Conservation (phyloP, 2,888 invertebrate species). For the Pteria penguin region DNA sequence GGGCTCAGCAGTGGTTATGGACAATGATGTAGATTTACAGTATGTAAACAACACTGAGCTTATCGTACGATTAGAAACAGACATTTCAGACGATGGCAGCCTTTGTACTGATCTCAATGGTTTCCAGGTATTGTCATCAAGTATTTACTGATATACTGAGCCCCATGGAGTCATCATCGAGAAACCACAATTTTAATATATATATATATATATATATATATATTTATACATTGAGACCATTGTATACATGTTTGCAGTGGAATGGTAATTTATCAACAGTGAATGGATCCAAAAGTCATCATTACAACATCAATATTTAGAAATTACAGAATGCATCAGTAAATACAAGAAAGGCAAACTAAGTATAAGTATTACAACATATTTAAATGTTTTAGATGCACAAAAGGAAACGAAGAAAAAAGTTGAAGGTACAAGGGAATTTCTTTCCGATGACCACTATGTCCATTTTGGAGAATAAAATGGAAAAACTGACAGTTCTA, state of each 20-base stretch:
- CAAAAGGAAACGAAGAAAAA: conserved; percentile 88
- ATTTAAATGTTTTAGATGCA: conserved; percentile 88
- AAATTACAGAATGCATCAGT: no score
- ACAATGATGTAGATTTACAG: conserved; percentile 55
- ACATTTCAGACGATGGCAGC: conserved; percentile 84
- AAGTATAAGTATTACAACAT: no score
- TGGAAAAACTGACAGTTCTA: conserved; percentile 72
- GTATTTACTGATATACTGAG: no score
- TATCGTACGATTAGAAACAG: conserved; percentile 92
- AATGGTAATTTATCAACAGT: no score
- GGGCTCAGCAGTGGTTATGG: conserved; percentile 56
- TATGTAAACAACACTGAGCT: conserved; percentile 87
- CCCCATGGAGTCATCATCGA: no score
- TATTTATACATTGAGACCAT: no score
- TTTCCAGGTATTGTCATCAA: conserved; percentile 83
- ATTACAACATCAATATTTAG: no score
- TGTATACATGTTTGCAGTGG: no score
- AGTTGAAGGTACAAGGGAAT: conserved; percentile 96
- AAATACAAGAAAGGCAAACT: no score
- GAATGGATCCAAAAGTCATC: no score
- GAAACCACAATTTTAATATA: no score
- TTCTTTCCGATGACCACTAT: conserved; percentile 95
- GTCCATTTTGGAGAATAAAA: conserved; percentile 88
- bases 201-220: no score
- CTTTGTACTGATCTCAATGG: conserved; percentile 97